Base-by-base conservation (phyloP, 2,888 invertebrate genomes). In the Brachynemurus nebulosus region DNA sequence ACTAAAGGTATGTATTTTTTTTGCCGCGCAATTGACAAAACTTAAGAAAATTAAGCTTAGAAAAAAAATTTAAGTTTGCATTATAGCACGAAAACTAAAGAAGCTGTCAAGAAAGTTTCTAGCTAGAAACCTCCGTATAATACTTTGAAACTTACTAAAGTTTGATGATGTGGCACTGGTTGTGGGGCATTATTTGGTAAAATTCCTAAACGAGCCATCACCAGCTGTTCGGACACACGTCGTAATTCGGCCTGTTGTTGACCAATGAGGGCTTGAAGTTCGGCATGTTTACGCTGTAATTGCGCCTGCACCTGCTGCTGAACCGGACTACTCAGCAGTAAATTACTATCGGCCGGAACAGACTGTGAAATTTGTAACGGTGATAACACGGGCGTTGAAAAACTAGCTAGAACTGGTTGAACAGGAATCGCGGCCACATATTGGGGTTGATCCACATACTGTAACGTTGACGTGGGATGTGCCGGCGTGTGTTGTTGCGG, bases 171-270 rank as follows among this genome's bases (percentile, higher is more conserved):
- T 30, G 30, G 5, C 6, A 14, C 4, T 47, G 20, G 51, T 16
- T n/a, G 50, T 45, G 46, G 50, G 12, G 49, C 45, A 47, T 61
- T 52, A 5, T 63, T 55, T 40, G 66, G 71, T 25, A 75, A 55
- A 9, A 88, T 71, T 5, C 86, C 86, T 51, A 86, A 80, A 55
- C 84, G 73, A 1, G 88, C 84, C 61, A 90, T 76, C 39, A 88
- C 61, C 43, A 91, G 66, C 57, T 90, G 89, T 58, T 90, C 88
- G n/a, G 88, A 88, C 1, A 91, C 85, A 51, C 80, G 72, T 35
- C 84, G 71, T 51, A 91, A 63, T 61, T 91, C 89, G 56, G 89
- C 88, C 58, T 90, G 89, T 57, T 90, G 89, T 51, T 83, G 77
- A 42, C 81, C 75, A 47, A 91, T 89, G 57, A 86, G 71, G 55